These are phyloP conservation scores for Eulemur mongoz DNA, from an alignment of 2,797 vertebrate species.

Conservation along the genomic window DNA sequence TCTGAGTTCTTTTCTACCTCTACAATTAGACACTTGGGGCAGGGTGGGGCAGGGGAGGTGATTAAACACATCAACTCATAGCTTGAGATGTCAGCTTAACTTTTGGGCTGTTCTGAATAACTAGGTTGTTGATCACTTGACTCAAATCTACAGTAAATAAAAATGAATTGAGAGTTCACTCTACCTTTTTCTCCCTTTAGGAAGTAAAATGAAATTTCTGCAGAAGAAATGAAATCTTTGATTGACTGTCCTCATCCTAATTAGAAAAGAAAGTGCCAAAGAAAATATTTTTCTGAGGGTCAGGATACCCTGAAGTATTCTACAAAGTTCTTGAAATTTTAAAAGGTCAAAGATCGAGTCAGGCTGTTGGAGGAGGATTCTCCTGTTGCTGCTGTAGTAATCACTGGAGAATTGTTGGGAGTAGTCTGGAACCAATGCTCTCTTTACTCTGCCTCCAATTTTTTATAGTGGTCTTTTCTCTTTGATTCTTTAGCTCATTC, in stretches of 20 bases:
- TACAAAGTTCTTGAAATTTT: not conserved
- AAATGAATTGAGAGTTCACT: not conserved
- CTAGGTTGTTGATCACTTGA: not conserved
- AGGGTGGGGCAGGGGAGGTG: not conserved
- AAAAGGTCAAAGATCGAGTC: not conserved
- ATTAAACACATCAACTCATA: not conserved
- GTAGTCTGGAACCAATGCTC: not conserved
- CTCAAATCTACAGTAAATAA: not conserved
- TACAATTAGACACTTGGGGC: constrained; percentile 2
- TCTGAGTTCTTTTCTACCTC: constrained; percentile 18
- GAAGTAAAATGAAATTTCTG: constrained; percentile 87
- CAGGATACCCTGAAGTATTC: constrained; percentile 29
- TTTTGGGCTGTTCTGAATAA: not conserved
- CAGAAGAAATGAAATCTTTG: constrained; percentile 84
- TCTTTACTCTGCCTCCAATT: not conserved
- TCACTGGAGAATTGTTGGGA: constrained; percentile 14
- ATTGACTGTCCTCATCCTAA: constrained; percentile 18
- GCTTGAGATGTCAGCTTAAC: not conserved
- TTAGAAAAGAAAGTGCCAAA: constrained; percentile 63
- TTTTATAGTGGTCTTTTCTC: constrained; percentile 21
- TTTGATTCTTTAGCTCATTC: constrained; percentile 42
- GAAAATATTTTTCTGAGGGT: constrained; percentile 44
- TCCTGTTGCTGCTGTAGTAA: constrained; percentile 8
- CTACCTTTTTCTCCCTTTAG: constrained; percentile 70
- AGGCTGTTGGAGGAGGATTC: not conserved